Evolutionary conservation across 2,888 invertebrate genomes (phyloP), one percentile per base, ranked within the genome.

Genomic region (Hirtodrosophila alboralis): DNA sequence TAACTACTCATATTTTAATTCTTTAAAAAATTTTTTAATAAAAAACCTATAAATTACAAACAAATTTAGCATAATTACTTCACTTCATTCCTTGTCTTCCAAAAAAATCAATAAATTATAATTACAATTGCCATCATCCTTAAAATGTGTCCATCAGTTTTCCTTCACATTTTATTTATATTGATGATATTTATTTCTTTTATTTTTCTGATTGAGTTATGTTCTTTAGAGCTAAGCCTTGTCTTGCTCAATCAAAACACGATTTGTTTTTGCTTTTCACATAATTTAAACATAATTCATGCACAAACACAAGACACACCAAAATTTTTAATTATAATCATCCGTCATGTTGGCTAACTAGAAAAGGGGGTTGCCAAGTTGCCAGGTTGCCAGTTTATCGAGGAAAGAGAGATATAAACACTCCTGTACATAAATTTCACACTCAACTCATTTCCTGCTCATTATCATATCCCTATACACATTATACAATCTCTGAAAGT

Each of bases 381-480:
- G 34, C 36, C 14, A n/a, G n/a, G n/a, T n/a, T n/a, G n/a, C n/a
- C n/a, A n/a, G n/a, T n/a, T n/a, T n/a, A n/a, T n/a, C n/a, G n/a
- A n/a, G n/a, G n/a, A n/a, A n/a, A n/a, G n/a, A n/a, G n/a, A n/a
- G n/a, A n/a, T n/a, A n/a, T n/a, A 38, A 60, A 75, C 79, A 84
- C 79, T 79, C 79, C 79, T 84, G 86, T 54, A 60, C 80, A 79
- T 79, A 86, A 79, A 79, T 79, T 86, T 86, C 80, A 84, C 86
- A 84, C 79, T 80, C 80, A 69, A 84, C 86, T 85, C 79, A 86
- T 86, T 79, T 79, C 79, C 79, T 85, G 79, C 79, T 79, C 86
- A 79, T 79, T 79, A 79, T 79, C 79, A 79, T 78, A 78, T 72
- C 73, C 66, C 72, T 63, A 48, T 67, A 28, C 45, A 48, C 61